A percentile compares a stretch with the other conserved stretches of the same genome.
These are phyloP conservation scores for Netelia virgata DNA, from an alignment of 2,888 invertebrate genomes.

Conservation along the genomic window DNA sequence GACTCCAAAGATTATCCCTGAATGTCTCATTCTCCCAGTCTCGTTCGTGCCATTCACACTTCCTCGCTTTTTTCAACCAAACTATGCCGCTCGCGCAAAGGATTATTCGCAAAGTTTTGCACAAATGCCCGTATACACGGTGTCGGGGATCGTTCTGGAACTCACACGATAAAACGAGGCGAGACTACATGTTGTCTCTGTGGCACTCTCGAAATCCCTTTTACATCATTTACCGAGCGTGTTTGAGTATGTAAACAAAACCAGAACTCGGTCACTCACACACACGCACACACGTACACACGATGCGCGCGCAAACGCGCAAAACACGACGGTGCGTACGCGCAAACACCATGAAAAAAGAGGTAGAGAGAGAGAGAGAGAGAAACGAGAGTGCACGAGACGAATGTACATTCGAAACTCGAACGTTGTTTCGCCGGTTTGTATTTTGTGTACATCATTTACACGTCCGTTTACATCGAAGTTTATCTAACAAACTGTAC, in stretches of 20 bases:
- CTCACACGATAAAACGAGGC: constrained; percentile 19
- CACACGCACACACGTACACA: neutral
- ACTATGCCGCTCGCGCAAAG: constrained; percentile 15
- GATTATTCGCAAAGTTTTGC: constrained; percentile 52
- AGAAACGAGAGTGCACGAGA: constrained; percentile 14
- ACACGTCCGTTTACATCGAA: constrained; percentile 34
- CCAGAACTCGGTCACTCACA: constrained; percentile 51
- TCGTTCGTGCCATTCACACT: neutral
- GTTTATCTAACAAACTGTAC: constrained; percentile 47
- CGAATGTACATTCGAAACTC: constrained; percentile 30
- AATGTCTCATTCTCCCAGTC: neutral
- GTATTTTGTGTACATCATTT: constrained; percentile 42
- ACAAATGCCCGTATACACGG: constrained; percentile 25
- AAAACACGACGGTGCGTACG: too few relatives aligned
- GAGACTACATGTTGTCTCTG: constrained; percentile 56
- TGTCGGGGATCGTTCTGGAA: constrained; percentile 8
- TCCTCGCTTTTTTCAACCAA: constrained; percentile 32
- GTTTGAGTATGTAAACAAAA: constrained; percentile 35
- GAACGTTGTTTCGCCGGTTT: constrained; percentile 12
- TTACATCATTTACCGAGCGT: constrained; percentile 22
- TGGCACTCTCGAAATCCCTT: constrained; percentile 37
- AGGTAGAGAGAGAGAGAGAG: constrained; percentile 5
- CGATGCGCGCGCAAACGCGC: neutral
- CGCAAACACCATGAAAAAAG: neutral
- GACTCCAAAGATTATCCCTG: too few relatives aligned